Evolutionary conservation across 1,140 invertebrate species (phyloP).

Genomic region (Scaptodrosophila lebanonensis): DNA sequence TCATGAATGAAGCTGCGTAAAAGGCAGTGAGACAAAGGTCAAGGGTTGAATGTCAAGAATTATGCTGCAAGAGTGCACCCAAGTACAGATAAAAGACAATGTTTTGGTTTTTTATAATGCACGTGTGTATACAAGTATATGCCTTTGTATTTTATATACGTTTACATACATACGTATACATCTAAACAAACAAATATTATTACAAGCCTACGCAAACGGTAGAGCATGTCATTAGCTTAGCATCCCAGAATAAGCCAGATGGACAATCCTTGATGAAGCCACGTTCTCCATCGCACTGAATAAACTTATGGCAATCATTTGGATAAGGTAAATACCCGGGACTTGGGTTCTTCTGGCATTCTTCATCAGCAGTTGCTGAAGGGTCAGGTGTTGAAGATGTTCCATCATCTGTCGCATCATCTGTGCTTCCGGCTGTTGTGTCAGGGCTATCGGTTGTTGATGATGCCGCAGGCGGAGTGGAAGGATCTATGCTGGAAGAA

Average conservation of each 20-base stretch:
- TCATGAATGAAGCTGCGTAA: slow-evolving; percentile 41
- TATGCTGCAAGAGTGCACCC: too few species aligned
- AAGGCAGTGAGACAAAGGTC: not conserved
- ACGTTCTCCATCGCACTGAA: slow-evolving; percentile 21
- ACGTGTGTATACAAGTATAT: too few species aligned
- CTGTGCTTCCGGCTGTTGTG: too few species aligned
- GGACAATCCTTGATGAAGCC: slow-evolving; percentile 38
- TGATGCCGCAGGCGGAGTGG: too few species aligned
- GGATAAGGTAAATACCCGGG: slow-evolving; percentile 43
- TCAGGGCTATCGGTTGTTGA: too few species aligned
- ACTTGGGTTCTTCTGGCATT: slow-evolving; percentile 34
- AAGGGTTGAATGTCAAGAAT: slow-evolving; percentile 29
- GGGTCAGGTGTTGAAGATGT: too few species aligned
- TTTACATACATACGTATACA: slow-evolving; percentile 3
- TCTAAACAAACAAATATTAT: not conserved
- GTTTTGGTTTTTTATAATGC: not conserved
- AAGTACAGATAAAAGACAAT: too few species aligned
- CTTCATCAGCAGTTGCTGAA: slow-evolving; percentile 4
- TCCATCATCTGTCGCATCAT: too few species aligned
- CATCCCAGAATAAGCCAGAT: slow-evolving; percentile 37
- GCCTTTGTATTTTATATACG: slow-evolving; percentile 1
- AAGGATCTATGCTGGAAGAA: too few species aligned
- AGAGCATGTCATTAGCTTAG: slow-evolving; percentile 15
- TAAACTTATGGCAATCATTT: slow-evolving; percentile 49
- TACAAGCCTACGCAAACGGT: slow-evolving; percentile 25